Evolutionary conservation across 1,140 invertebrate genomes (phyloP), one percentile per base, ranked within the genome.

Genomic region (Helicoverpa zea): DNA sequence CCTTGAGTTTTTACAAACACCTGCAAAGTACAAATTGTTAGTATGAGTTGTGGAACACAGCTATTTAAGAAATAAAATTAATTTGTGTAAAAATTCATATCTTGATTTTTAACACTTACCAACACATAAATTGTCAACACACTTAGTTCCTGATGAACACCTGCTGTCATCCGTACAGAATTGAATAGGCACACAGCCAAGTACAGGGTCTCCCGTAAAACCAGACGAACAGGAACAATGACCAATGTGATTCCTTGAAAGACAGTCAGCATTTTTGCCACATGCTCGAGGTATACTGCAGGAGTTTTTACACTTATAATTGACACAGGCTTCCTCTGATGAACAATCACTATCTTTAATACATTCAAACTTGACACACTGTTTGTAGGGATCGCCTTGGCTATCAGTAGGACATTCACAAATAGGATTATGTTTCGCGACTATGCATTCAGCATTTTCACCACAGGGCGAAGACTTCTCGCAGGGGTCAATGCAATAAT

Each of bases 401-500:
- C 97, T 97, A 82, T 97, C 96, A 3, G 96, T 88, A 16, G 97
- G 96, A 92, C 98, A 99, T 79, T 96, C 96, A 88, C 98, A 99
- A 7, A 96, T 88, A 0, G 97, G 96, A 79, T 96, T 92, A 88
- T 98, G 98, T 18, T 96, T 95, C 18, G 94, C 89, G 0, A 97
- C 96, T 29, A 95, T 85, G 89, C 98, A 98, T 61, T 97, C 95
- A 2, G 98, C 97, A 88, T 97, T 97, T 79, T 94, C 93, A 3
- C 98, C 98, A 88, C 98, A 99, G 1, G 95, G 94, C 14, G 95
- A 94, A 3, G 94, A 80, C 9, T 92, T 90, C 59, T 97, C 96
- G 91, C 98, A 99, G 0, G 98, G 98, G 95, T 98, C 98, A 63
- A 96, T 96, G 85, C 98, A 99, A 66, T 96, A 96, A 77, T 97